Evolutionary conservation across 1,140 invertebrate species (phyloP), one percentile per base, ranked within the genome.

Genomic region (Olivierus martensii): DNA sequence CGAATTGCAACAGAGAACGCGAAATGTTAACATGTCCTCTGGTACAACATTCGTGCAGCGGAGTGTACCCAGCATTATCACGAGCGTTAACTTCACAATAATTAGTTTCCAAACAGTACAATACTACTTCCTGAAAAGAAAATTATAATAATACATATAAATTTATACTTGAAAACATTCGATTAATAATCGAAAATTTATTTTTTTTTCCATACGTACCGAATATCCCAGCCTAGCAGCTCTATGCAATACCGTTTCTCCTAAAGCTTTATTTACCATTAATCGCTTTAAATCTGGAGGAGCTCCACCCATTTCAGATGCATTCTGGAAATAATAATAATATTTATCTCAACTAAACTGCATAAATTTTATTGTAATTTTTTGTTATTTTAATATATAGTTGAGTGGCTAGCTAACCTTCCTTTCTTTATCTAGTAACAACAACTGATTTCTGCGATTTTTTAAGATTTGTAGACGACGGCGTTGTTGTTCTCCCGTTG

Each of bases 61-160:
- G 86, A 3, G 89, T 93, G 66, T 91, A 94, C 0, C 89, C 89
- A 2, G 89, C 89, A 69, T 94, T 93, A 66, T 95, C 89, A 62
- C 84, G 84, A 4, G 83, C 82, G 60, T 87, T 84, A 2, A 90
- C 82, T 46, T 80, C 75, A 55, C 80, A 79, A 53, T 81, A 78
- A 64, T 88, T 75, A 63, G 83, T 87, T 67, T 91, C 84, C 57
- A 93, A 71, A 62, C 87, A 90, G 67, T 87, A 92, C 12, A 84
- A 80, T 35, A 87, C 82, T 36, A 90, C 86, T 67, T 94, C 88
- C 83, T 88, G 62, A 10, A 61, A 15, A 18, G 18, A 19, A 41
- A 41, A 14, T 11, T 38, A 9, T 11, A 38, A 38, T 11, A 11
- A 9, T 38, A n/a, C 37, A 38, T 38, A n/a, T 38, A 38, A 38